These are phyloP conservation scores for Macaria liturata DNA, from an alignment of 2,888 invertebrate genomes.

Conservation along the genomic window DNA sequence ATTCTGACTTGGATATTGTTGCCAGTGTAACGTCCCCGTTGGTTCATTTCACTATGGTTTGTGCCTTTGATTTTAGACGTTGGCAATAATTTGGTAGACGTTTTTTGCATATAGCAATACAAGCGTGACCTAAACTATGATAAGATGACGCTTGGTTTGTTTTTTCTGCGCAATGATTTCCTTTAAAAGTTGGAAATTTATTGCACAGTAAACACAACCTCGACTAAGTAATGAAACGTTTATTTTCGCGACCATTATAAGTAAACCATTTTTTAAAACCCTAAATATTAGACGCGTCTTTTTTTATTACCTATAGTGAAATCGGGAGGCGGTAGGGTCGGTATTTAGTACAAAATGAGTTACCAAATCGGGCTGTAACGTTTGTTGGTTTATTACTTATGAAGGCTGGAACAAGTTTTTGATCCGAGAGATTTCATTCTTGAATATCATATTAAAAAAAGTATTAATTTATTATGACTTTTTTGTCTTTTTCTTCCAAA, in stretches of 20 bases:
- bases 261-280: too few species aligned
- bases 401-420: not conserved
- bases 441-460: too few species aligned
- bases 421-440: too few species aligned
- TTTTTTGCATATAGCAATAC: constrained; percentile 19
- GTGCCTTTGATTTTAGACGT: constrained; percentile 28
- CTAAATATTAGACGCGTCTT: constrained; percentile 1
- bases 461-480: too few species aligned
- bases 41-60: constrained; percentile 22
- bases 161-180: too few species aligned
- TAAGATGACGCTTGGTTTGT: too few species aligned
- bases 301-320: constrained; percentile 12
- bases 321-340: constrained; percentile 30
- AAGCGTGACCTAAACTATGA: constrained; percentile 6
- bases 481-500: too few species aligned
- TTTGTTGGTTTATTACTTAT: constrained; percentile 8
- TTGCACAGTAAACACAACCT: too few species aligned
- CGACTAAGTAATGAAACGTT: too few species aligned
- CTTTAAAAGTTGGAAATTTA: too few species aligned
- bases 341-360: constrained; percentile 54
- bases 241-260: too few species aligned
- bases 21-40: constrained; percentile 42
- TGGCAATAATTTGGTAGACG: constrained; percentile 15
- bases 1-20: constrained; percentile 66
- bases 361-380: constrained; percentile 60